phyloP scores from a whole-genome alignment of 2,113 vertebrate species.

The Lontra canadensis region DNA sequence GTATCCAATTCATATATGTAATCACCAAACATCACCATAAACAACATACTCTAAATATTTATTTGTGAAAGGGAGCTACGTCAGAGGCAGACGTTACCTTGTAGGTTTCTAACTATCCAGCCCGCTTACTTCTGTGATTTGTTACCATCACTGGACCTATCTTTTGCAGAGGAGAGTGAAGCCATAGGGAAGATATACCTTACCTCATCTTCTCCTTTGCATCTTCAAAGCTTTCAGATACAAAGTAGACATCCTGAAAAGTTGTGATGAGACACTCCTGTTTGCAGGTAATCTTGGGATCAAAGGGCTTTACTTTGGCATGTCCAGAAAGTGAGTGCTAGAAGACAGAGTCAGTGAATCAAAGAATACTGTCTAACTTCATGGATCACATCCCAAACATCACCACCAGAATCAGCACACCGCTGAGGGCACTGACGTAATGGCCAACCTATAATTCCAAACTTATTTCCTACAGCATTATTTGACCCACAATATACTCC shows the following conservation, averaged over 20 bases:
- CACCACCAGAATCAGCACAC: background rate
- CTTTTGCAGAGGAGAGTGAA: background rate
- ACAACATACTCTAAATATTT: background rate
- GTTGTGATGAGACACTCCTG: conserved; percentile 97
- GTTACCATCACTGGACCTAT: background rate
- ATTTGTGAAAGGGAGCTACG: background rate
- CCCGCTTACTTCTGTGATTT: background rate
- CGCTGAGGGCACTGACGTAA: background rate
- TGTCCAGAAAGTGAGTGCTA: conserved; percentile 94
- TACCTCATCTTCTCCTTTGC: conserved; percentile 98
- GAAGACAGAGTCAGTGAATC: conserved; percentile 19
- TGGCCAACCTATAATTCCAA: background rate
- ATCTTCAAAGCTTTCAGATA: conserved; percentile 97
- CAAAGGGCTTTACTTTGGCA: conserved; percentile 93
- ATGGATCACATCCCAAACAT: background rate
- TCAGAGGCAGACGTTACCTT: background rate
- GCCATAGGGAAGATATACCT: background rate
- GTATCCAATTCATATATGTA: conserved; percentile 21
- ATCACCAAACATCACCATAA: background rate
- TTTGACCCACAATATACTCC: background rate
- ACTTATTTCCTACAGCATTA: background rate
- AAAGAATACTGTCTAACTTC: background rate
- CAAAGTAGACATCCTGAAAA: conserved; percentile 97
- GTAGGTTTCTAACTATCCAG: background rate
- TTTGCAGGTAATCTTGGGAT: conserved; percentile 93